A percentile compares a stretch with the other conserved stretches of the same genome.
These are phyloP conservation scores for Drosophila melanica DNA, from an alignment of 1,140 invertebrate genomes.

Conservation along the genomic window DNA sequence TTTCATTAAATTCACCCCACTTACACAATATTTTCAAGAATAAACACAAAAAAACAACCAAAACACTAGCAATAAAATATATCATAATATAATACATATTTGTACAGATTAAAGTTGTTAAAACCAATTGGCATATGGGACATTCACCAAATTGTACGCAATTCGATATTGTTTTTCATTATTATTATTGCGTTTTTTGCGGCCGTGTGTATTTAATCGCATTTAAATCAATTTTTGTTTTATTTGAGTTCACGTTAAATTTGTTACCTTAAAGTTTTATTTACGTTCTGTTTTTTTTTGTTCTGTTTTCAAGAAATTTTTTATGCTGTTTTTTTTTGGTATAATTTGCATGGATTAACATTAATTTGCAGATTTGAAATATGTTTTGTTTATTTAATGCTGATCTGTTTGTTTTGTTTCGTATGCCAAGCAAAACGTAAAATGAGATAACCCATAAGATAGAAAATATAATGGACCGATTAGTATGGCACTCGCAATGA, in stretches of 20 bases:
- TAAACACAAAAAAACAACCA: conserved; percentile 60
- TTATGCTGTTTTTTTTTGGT: conserved; percentile 29
- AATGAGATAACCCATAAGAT: conserved; percentile 57
- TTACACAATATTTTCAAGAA: conserved; percentile 40
- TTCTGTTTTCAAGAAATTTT: conserved; percentile 21
- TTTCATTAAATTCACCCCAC: conserved; percentile 28
- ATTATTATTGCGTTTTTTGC: conserved; percentile 39
- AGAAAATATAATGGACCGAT: conserved; percentile 33
- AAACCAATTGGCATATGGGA: conserved; percentile 84
- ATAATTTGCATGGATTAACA: conserved; percentile 63
- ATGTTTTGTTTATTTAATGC: conserved; percentile 45
- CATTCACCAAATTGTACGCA: conserved; percentile 77
- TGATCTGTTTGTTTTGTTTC: conserved; percentile 24
- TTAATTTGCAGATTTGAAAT: conserved; percentile 46
- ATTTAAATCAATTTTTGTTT: conserved; percentile 41
- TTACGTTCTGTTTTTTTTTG: conserved; percentile 47
- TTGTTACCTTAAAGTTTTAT: conserved; percentile 46
- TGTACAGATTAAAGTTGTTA: conserved; percentile 35
- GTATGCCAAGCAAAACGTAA: conserved; percentile 58
- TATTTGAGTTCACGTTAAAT: conserved; percentile 27
- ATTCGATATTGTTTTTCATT: conserved; percentile 35
- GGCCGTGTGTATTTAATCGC: conserved; percentile 33
- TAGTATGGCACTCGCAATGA: conserved; percentile 26
- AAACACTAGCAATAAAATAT: conserved; percentile 31
- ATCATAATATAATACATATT: conserved; percentile 22